These are phyloP conservation scores for Stictonetta naevosa DNA, from an alignment of 2,113 vertebrate species.

Conservation along the genomic window DNA sequence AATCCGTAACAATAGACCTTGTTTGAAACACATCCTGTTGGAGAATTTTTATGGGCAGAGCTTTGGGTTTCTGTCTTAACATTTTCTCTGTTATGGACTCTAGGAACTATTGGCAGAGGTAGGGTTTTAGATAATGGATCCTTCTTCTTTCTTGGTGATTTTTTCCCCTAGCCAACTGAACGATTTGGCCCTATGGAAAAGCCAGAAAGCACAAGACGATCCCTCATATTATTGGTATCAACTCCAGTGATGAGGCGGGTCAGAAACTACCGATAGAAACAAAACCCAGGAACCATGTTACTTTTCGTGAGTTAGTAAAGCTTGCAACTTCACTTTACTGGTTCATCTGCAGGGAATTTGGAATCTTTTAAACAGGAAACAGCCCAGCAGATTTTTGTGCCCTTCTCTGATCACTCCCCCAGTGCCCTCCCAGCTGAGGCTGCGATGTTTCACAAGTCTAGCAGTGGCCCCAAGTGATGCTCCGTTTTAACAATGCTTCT, in stretches of 20 bases:
- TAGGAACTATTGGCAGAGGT: not conserved
- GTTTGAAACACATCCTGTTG: not conserved
- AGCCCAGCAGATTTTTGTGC: not conserved
- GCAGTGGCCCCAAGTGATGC: not conserved
- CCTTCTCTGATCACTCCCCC: not conserved
- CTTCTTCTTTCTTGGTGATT: not conserved
- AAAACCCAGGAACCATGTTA: not conserved
- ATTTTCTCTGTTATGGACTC: not conserved
- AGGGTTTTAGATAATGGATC: not conserved
- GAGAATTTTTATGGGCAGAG: not conserved
- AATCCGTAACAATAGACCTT: not conserved
- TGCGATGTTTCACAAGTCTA: rapidly evolving
- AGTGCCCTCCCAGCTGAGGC: not conserved
- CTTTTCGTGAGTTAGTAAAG: not conserved
- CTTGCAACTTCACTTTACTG: not conserved
- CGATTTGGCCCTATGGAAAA: not conserved
- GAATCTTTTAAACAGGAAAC: not conserved
- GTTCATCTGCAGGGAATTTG: not conserved
- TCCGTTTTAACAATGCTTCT: not conserved
- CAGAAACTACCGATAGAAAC: not conserved
- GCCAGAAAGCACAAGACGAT: not conserved
- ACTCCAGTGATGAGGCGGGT: not conserved
- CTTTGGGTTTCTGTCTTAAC: not conserved
- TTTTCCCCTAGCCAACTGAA: not conserved
- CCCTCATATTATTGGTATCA: not conserved